Percentiles rank a stretch among this genome's conserved stretches.
phyloP scores from a whole-genome alignment of 2,797 vertebrate genomes.

The Sebastes jordani region DNA sequence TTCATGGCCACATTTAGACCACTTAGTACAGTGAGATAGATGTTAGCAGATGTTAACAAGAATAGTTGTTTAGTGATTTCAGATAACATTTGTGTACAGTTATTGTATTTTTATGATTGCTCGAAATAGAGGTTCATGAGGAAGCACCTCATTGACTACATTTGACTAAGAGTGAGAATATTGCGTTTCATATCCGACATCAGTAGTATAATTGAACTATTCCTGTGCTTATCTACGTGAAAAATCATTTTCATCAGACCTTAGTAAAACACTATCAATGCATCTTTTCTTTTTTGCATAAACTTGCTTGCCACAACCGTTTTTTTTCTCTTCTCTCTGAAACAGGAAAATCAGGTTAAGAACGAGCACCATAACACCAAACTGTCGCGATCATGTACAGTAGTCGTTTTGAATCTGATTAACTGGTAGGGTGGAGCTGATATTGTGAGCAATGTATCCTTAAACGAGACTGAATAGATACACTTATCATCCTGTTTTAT shows the following conservation, averaged over 20 bases:
- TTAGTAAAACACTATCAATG: background rate
- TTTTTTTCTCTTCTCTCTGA: background rate
- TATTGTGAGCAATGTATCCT: background rate
- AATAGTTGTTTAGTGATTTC: background rate
- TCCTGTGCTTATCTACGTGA: background rate
- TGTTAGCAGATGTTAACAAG: background rate
- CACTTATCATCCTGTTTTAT: background rate
- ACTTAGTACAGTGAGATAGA: background rate
- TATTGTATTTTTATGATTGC: background rate
- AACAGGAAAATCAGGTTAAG: conserved; percentile 35
- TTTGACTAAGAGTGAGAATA: background rate
- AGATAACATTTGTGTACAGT: background rate
- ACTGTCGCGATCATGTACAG: background rate
- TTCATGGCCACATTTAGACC: background rate
- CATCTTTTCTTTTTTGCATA: conserved; percentile 14
- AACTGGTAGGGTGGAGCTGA: background rate
- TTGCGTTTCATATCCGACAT: background rate
- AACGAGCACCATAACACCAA: background rate
- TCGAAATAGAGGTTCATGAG: background rate
- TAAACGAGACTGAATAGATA: background rate
- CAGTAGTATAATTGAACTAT: background rate
- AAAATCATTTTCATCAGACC: background rate
- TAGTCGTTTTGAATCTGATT: background rate
- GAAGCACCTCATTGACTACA: background rate
- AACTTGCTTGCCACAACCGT: background rate